Base-by-base conservation (phyloP, 1,140 invertebrate species). In the Delia radicum region DNA sequence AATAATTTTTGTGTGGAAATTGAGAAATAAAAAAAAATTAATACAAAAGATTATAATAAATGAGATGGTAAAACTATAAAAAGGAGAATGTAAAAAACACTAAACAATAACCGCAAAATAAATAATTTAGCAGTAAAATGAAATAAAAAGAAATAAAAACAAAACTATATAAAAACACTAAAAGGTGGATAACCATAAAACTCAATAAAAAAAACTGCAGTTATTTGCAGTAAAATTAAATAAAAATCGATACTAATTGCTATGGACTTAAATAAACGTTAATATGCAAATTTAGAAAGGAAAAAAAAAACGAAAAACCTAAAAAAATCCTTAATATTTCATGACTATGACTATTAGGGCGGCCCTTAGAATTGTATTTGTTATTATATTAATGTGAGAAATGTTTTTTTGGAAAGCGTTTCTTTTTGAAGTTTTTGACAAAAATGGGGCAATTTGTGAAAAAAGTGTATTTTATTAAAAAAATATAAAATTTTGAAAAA, bases 1-100 rank as follows among this genome's bases (percentile, higher is more conserved):
- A 55, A 55, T 55, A 55, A 55, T 55, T 55, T 55, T 21, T 55
- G 48, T 55, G 48, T 55, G 48, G 48, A 55, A 55, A 55, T 55
- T 21, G 21, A 21, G 46, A 21, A 55, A 55, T 55, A 55, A 7
- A 55, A 21, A 24, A 21, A 55, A 10, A 24, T 18, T 8, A 10
- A 55, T 18, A 55, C n/a, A 55, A 55, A 55, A 55, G 21, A 55
- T 55, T 21, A 55, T 55, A 55, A 55, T 21, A 55, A 21, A 55
- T 55, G 18, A 21, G 48, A 55, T 6, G 48, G 18, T 55, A 8
- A 55, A 1, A 55, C 18, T 8, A 55, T 21, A 55, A 24, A 55
- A 55, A 18, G 48, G 48, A 55, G 48, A 55, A 55, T 55, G n/a
- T 55, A 55, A 55, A 55, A 24, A 55, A 21, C 8, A 37, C 8